phyloP scores from a whole-genome alignment of 2,888 invertebrate species.

The Ellobium chinense region DNA sequence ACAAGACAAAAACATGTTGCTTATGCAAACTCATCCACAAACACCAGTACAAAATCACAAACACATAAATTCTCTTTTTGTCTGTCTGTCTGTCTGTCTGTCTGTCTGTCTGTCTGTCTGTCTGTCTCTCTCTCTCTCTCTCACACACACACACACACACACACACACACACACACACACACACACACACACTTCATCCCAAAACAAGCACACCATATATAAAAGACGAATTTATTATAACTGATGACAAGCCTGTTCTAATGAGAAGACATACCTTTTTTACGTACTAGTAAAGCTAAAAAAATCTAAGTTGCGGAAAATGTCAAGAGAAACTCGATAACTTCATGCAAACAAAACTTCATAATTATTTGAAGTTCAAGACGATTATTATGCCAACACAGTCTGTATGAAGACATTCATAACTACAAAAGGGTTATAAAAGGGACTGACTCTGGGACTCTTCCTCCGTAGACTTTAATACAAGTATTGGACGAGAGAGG shows the following conservation, averaged over 20 bases:
- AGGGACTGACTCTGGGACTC: background rate
- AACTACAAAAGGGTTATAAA: too few relatives aligned
- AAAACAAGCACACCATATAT: background rate
- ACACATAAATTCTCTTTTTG: background rate
- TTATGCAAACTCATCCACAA: too few relatives aligned
- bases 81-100: slow-evolving; percentile 13
- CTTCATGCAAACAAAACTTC: background rate
- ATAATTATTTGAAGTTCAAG: background rate
- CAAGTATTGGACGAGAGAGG: background rate
- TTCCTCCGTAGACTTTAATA: background rate
- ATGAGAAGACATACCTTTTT: too few relatives aligned
- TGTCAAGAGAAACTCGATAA: too few relatives aligned
- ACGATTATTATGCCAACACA: background rate
- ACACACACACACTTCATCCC: background rate
- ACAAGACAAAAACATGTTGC: too few relatives aligned
- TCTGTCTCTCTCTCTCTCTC: slow-evolving; percentile 28
- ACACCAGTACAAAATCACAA: background rate
- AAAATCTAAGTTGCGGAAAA: too few relatives aligned
- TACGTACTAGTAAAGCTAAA: too few relatives aligned
- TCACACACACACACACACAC: background rate
- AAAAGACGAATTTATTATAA: too few relatives aligned
- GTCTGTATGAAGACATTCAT: too few relatives aligned
- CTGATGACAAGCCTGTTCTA: too few relatives aligned
- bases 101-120: slow-evolving; percentile 11
- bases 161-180: background rate